phyloP scores from a whole-genome alignment of 2,797 vertebrate genomes.

The Lepidocolaptes lacrymiger region DNA sequence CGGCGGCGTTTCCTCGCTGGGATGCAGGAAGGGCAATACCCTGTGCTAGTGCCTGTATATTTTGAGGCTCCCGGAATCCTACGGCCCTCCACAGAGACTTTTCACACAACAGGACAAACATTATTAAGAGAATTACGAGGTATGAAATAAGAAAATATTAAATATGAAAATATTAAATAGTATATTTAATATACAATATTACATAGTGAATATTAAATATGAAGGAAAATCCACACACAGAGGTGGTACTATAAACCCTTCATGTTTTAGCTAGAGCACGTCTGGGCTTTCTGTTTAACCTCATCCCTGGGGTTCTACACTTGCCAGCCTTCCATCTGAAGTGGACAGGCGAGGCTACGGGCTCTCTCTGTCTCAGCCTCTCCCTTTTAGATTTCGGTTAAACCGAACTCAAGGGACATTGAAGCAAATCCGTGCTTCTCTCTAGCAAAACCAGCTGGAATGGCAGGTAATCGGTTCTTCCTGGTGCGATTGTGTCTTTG shows the following conservation, averaged over 20 bases:
- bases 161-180: background rate
- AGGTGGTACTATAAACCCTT: background rate
- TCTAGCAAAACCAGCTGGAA: background rate
- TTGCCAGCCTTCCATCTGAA: background rate
- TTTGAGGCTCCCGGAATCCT: background rate
- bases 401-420: fast-evolving
- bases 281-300: background rate
- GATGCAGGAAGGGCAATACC: background rate
- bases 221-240: background rate
- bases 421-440: background rate
- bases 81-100: fast-evolving
- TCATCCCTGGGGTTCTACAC: fast-evolving
- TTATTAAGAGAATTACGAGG: background rate
- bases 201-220: background rate
- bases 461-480: background rate
- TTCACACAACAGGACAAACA: background rate
- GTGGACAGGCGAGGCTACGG: background rate
- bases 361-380: fast-evolving
- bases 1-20: fast-evolving
- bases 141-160: background rate
- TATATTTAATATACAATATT: background rate
- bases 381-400: background rate
- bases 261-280: fast-evolving
- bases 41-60: background rate
- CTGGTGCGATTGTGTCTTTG: background rate